Evolutionary conservation across 1,140 invertebrate species (phyloP), one percentile per base, ranked within the genome.

Genomic region (Gryllus bimaculatus): DNA sequence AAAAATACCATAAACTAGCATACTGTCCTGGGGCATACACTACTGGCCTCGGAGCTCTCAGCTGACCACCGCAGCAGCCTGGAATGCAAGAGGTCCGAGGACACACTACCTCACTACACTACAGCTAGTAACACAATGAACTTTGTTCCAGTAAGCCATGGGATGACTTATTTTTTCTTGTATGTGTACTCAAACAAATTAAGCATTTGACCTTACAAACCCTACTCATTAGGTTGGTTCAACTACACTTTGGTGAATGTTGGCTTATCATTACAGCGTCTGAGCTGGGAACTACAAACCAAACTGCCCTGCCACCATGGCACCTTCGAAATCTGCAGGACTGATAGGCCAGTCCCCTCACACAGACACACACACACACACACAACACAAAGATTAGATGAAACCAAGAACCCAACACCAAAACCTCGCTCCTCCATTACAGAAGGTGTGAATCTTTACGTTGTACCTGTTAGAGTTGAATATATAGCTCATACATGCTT

Each of bases 101-200:
- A 66, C 54, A 13, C 54, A 66, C 54, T 66, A 66, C 54, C 54
- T 66, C 18, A 18, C 54, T 66, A 66, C 54, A 66, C 54, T 66
- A 66, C 10, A 66, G 54, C 54, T 66, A 66, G 54, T 66, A 66
- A 66, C 54, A 66, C 54, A 66, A 66, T 66, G 54, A 66, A 66
- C 54, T 66, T 66, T 66, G 54, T 66, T 66, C 54, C 54, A 66
- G 54, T 66, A 66, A 66, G 54, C 54, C 54, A 66, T 66, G 54
- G 26, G 54, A 66, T 66, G 54, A 66, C 54, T 66, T 66, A 39
- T 39, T 39, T 39, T 39, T 39, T 39, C 26, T 39, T 66, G 10
- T 66, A 66, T 13, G 54, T 66, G 54, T 13, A 13, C 54, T 66
- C 54, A 66, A 66, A 66, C 54, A 66, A 66, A 66, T 13, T 13